Evolutionary conservation across 2,888 invertebrate genomes (phyloP), one percentile per base, ranked within the genome.

Genomic region (Synanthedon vespiformis): DNA sequence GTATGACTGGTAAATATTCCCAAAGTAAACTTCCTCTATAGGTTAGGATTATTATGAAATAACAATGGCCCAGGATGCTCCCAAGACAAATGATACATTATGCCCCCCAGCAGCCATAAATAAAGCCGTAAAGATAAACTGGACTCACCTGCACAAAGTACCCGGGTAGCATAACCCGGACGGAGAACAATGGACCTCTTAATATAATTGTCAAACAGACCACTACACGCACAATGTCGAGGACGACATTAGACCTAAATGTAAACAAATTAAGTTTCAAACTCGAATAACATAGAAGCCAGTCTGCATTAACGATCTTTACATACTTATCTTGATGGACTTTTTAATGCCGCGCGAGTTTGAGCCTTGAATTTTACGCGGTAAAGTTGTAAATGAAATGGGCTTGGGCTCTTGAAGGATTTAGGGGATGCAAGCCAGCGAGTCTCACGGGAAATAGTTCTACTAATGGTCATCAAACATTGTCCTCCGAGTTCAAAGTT

Each of bases 131-230:
- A 48, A 48, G 48, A 48, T 48, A 48, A 34, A 48, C 48, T 14
- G 44, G 48, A 48, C 18, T 48, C 48, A 48, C 48, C 48, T 48
- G 22, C 22, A 48, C 40, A 5, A 50, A 50, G 40, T 50, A 50
- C 50, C 34, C 27, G 50, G 13, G 50, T 34, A 34, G 22, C 50
- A 50, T 50, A 34, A 40, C 12, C 27, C 10, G 27, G 40, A 13
- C 27, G 50, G 50, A 22, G 22, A n/a, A 50, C 50, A 50, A 50
- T 27, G 40, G 34, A 50, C 11, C 18, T 40, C 40, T 50, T 50
- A 50, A 50, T 50, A 50, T 50, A 50, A 50, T 50, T 50, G 50
- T 50, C 50, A 50, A 50, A 50, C 50, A 50, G n/a, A 50, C 12
- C 50, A 40, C n/a, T 50, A 34, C 16, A 10, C 16, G 22, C 16